Base-by-base conservation (phyloP, 1,140 invertebrate genomes). In the Drosophila setifemur region DNA sequence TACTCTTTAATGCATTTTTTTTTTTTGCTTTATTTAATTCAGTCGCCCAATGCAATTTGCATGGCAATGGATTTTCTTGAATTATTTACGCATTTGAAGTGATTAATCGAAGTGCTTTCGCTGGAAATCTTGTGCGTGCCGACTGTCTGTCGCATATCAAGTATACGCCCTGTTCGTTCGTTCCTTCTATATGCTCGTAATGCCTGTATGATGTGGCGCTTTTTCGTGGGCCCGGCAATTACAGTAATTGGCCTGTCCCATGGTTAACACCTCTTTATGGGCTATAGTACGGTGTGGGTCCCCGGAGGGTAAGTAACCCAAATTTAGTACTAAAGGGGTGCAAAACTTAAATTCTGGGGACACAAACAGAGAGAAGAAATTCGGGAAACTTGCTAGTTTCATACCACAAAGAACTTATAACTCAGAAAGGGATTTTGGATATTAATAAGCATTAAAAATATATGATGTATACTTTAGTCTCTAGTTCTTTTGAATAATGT, bases 101-200 rank as follows among this genome's bases (percentile, higher is more conserved):
- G 78, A 83, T 85, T 85, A 85, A 83, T 85, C 76, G 55, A 85
- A 71, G 64, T 71, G 75, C 64, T 75, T 74, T 71, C 39, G 28
- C 28, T 42, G 54, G 52, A 60, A 81, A 70, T 57, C 63, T 50
- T 43, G 53, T 61, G 54, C 70, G 71, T 78, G 54, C 47, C 67
- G 53, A 6, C 12, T 3, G 43, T 12, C 21, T 28, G 42, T 37
- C 55, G 4, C 29, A 53, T 21, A 77, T 73, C 53, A 58, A 48
- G 67, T 19, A 82, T 82, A 82, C 61, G 68, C 60, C 40, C 48
- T 25, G 53, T 61, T 74, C 11, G 53, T 61, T 74, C 11, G 16
- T 5, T 19, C 18, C 11, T 40, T 45, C 39, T 48, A 55, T 29
- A 29, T 49, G 71, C 39, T 21, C n/a, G 49, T 45, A 60, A 61